Evolutionary conservation across 2,113 vertebrate species (phyloP), one percentile per base, ranked within the genome.

Genomic region (Lethenteron reissneri): DNA sequence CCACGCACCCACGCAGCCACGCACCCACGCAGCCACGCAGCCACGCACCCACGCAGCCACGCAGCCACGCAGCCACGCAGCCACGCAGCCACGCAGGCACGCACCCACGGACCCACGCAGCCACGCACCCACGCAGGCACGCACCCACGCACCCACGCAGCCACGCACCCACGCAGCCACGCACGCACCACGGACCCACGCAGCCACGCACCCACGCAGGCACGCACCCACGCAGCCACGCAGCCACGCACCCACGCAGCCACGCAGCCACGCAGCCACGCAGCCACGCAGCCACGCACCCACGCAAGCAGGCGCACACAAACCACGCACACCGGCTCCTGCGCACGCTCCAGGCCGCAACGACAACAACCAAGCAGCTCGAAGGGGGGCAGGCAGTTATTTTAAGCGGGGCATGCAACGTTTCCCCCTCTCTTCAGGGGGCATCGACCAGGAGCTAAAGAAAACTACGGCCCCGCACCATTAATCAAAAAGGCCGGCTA

Each of bases 141-240:
- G 59, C 59, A 62, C 59, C 11, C 59, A 62, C 59, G 59, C 59
- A 62, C 11, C 11, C 59, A 62, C 59, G 59, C 59, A 62, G 11
- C 11, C 59, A 62, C 59, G 59, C 59, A 62, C 59, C 11, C 59
- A 62, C 59, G 59, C 59, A 62, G 11, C 11, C 59, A 62, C 59
- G 59, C 59, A 62, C n/a, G 59, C 11, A n/a, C n/a, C n/a, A n/a
- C n/a, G n/a, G n/a, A n/a, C n/a, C n/a, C 59, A 62, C 59, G 59
- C 59, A 62, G 11, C 11, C 11, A 62, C 59, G 59, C 59, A 62
- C 2, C 11, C 59, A 62, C n/a, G 59, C 59, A 11, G 59, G 11
- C 59, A 62, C 59, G 59, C 59, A 62, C 59, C 11, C 59, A 62
- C n/a, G 59, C 59, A 62, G 11, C 59, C 59, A 62, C n/a, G 59